Evolutionary conservation across 2,888 invertebrate species (phyloP).

Genomic region (Plebejus melissa): DNA sequence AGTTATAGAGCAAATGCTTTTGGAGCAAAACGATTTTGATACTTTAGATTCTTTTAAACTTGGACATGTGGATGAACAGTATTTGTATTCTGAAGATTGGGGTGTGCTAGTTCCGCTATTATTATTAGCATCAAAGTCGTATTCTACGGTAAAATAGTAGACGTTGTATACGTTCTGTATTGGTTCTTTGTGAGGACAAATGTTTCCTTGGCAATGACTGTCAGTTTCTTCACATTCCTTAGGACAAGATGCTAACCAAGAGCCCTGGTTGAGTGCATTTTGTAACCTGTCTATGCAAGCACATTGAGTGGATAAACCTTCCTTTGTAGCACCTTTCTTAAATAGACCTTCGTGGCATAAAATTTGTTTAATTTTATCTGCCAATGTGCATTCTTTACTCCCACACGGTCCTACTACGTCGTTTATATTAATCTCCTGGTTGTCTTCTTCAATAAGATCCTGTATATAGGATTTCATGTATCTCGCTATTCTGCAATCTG

Average conservation of each 20-base stretch:
- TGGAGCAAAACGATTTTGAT: slow-evolving; percentile 49
- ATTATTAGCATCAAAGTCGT: slow-evolving; percentile 48
- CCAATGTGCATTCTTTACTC: slow-evolving; percentile 61
- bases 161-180: slow-evolving; percentile 52
- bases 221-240: slow-evolving; percentile 53
- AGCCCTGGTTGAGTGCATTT: slow-evolving; percentile 47
- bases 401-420: slow-evolving; percentile 68
- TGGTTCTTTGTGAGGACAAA: slow-evolving; percentile 48
- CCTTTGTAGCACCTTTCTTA: slow-evolving; percentile 43
- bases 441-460: slow-evolving; percentile 63
- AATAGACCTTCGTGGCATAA: slow-evolving; percentile 62
- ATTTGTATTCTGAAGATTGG: slow-evolving; percentile 45
- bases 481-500: slow-evolving; percentile 68
- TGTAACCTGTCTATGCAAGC: slow-evolving; percentile 63
- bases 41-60: slow-evolving; percentile 44
- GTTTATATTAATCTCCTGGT: slow-evolving; percentile 53
- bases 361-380: slow-evolving; percentile 61
- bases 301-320: slow-evolving; percentile 67
- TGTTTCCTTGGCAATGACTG: slow-evolving; percentile 52
- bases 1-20: slow-evolving; percentile 47
- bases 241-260: slow-evolving; percentile 51
- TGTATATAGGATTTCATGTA: slow-evolving; percentile 64
- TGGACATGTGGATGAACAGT: slow-evolving; percentile 56
- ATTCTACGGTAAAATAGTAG: slow-evolving; percentile 66
- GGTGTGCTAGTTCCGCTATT: slow-evolving; percentile 39